Evolutionary conservation across 2,113 vertebrate species (phyloP).

Genomic region (Phrynocephalus versicolor): DNA sequence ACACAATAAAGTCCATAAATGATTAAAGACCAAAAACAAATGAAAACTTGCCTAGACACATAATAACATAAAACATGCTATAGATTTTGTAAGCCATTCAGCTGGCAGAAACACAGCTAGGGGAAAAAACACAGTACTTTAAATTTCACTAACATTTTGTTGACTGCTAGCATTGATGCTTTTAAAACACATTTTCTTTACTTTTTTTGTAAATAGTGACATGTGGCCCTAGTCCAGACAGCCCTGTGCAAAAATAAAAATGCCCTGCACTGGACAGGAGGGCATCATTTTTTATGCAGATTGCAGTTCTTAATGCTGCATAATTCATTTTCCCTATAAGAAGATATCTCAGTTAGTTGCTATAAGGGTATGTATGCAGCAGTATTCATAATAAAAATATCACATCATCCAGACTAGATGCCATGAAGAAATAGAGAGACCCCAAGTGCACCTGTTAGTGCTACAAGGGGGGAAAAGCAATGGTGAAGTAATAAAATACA

Average conservation of each 20-base stretch:
- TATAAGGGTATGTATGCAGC: neutral
- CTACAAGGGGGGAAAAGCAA: neutral
- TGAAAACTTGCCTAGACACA: too few species aligned
- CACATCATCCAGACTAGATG: neutral
- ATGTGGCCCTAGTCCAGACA: neutral
- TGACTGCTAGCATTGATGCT: neutral
- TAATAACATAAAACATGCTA: too few species aligned
- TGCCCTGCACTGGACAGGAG: neutral
- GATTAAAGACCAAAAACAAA: too few species aligned
- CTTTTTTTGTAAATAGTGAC: neutral
- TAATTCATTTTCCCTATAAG: neutral
- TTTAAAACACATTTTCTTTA: too few species aligned
- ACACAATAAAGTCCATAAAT: too few species aligned
- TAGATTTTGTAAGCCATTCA: too few species aligned
- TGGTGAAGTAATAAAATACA: neutral
- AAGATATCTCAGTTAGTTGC: neutral
- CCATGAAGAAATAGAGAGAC: neutral
- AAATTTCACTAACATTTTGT: neutral
- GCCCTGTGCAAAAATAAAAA: neutral
- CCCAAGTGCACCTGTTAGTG: neutral
- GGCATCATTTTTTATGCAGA: neutral
- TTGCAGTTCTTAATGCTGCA: neutral
- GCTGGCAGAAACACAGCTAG: too few species aligned
- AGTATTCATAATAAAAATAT: neutral
- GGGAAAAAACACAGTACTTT: neutral